Evolutionary conservation across 2,888 invertebrate species (phyloP).

Genomic region (Macaria notata): DNA sequence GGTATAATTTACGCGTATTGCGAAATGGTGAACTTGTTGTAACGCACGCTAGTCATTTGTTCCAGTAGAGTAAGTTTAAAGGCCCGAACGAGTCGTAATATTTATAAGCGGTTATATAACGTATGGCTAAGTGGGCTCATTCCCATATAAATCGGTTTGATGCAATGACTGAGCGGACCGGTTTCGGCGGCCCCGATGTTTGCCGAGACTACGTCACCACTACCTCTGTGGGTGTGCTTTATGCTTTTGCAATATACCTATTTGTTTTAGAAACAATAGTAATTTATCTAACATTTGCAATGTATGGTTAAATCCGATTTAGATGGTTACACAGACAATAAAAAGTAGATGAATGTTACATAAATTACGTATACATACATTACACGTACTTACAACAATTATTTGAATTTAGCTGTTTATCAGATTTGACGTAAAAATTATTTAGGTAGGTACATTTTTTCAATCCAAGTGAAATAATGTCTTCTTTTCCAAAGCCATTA

Average conservation of each 20-base stretch:
- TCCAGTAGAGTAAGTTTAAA: conserved; percentile 9
- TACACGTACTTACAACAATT: no score
- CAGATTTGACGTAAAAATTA: no score
- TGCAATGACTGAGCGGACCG: conserved; percentile 65
- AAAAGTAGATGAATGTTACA: no score
- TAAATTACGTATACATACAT: no score
- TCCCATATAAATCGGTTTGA: conserved; percentile 62
- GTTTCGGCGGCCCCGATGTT: conserved; percentile 64
- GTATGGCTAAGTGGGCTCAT: conserved; percentile 41
- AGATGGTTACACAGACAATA: no score
- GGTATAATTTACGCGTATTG: conserved; percentile 17
- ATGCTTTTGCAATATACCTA: conserved; percentile 25
- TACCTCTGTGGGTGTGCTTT: conserved; percentile 44
- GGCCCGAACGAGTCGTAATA: conserved; percentile 3
- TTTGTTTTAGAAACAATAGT: conserved; percentile 3
- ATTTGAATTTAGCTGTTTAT: no score
- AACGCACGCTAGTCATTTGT: neutral
- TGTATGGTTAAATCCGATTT: no score
- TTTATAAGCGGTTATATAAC: conserved; percentile 48
- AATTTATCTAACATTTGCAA: neutral
- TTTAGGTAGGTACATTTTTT: no score
- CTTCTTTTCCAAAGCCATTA: no score
- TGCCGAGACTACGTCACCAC: conserved; percentile 50
- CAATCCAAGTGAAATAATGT: no score
- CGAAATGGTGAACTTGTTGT: conserved; percentile 7